Evolutionary conservation across 2,797 vertebrate species (phyloP), one percentile per base, ranked within the genome.

Genomic region (Chaetophractus vellerosus): DNA sequence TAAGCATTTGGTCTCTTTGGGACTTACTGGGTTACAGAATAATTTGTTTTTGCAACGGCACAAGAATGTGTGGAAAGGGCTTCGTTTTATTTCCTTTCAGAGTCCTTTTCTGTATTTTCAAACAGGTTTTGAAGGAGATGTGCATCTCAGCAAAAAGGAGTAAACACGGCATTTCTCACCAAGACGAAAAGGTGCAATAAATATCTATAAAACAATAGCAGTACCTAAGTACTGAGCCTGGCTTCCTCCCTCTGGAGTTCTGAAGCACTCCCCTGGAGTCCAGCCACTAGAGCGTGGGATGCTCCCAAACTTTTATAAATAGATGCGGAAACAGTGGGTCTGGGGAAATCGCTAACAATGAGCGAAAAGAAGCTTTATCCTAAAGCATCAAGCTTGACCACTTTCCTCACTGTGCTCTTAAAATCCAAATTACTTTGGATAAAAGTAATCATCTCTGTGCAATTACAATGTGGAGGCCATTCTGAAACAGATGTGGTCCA

Each of bases 401-500:
- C 88, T 90, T 95, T n/a, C 90, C 61, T 38, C 59, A 96, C 63
- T 85, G 64, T 5, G 36, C 21, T 79, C 91, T 95, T 36, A 92
- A 50, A 86, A 91, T 10, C 23, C 28, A 96, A 91, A 96, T 19
- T 79, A 82, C 2, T 28, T 80, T 75, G 57, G 26, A 87, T 78
- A 87, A 97, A 96, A 96, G 76, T 23, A 72, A 19, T 18, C 90
- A 36, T 36, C 91, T 91, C 52, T 31, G 88, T 59, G 90, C 90
- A 84, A 50, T 57, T 91, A 89, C 95, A 91, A 78, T 24, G 28
- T 23, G 33, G 71, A 90, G 85, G 80, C 52, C 50, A 19, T 83
- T 90, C 89, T 85, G 72, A 96, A 97, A 93, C 88, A 97, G 91
- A 94, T 89, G 96, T 55, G 52, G 52, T 55, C 52, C 16, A 18